These are phyloP conservation scores for Chamaea fasciata DNA, from an alignment of 2,113 vertebrate genomes.

Conservation along the genomic window DNA sequence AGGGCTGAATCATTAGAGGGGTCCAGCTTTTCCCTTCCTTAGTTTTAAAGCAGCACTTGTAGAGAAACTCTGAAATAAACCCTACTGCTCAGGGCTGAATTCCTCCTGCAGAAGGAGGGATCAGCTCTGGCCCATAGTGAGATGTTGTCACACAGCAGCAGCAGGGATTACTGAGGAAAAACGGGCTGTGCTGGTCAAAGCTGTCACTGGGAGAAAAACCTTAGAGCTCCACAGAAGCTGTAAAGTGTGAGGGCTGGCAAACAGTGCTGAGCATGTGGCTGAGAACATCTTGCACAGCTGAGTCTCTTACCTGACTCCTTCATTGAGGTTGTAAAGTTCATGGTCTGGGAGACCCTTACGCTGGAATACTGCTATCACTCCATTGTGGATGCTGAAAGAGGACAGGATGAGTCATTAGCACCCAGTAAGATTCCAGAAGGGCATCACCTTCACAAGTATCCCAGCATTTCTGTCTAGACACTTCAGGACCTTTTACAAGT, in stretches of 20 bases:
- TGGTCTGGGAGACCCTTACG: constrained; percentile 90
- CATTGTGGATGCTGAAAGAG: constrained; percentile 88
- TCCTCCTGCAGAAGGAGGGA: background rate
- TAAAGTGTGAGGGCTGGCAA: fast-evolving
- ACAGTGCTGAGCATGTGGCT: background rate
- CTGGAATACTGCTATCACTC: constrained; percentile 93
- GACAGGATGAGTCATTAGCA: background rate
- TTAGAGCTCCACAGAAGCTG: background rate
- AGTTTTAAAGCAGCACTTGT: background rate
- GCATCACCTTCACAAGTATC: background rate
- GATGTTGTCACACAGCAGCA: background rate
- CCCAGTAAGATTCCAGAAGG: background rate
- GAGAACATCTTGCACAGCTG: fast-evolving
- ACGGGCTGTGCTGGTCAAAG: background rate
- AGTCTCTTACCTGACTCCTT: constrained; percentile 90
- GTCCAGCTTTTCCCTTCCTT: background rate
- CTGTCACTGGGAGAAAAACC: background rate
- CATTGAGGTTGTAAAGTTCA: constrained; percentile 93
- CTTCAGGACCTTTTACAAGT: background rate
- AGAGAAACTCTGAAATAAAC: background rate
- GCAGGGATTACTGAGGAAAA: background rate
- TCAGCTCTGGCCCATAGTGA: fast-evolving
- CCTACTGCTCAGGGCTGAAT: background rate
- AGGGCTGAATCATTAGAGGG: background rate
- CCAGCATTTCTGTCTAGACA: background rate